Evolutionary conservation across 2,888 invertebrate species (phyloP), one percentile per base, ranked within the genome.

Genomic region (Anagyrus pseudococci): DNA sequence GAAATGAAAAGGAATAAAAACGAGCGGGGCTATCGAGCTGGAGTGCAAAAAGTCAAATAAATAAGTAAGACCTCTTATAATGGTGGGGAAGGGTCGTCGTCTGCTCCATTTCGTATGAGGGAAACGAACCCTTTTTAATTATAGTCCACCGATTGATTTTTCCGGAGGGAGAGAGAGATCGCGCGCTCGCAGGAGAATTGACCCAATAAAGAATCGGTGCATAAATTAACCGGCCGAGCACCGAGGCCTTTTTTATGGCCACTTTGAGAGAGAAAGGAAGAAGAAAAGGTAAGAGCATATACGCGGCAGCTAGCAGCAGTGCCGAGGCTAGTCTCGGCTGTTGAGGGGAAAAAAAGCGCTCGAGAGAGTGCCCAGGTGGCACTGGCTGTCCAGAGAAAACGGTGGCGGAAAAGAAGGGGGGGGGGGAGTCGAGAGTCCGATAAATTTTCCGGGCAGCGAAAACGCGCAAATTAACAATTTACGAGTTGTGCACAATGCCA

Each of bases 121-220:
- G 59, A 61, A 56, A 37, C 61, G 57, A 53, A 52, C 50, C 40
- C 47, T 57, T 64, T 64, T 64, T 64, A 60, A 64, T 64, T 56
- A 64, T 64, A 64, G 60, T 56, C 53, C 52, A 46, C 8, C 48
- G 47, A 64, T 64, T 60, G 64, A 64, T 64, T 64, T 64, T 60
- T 56, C 52, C 29, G 47, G n/a, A 53, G 59, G 60, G 65, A 64
- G 56, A 63, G 56, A 53, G n/a, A n/a, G n/a, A n/a, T n/a, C n/a
- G n/a, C n/a, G n/a, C n/a, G n/a, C n/a, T n/a, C n/a, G n/a, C n/a
- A n/a, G 23, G 47, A 33, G 64, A 46, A 67, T 62, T 64, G 67
- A 67, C 67, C 67, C 62, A 64, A 64, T 67, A 67, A 67, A 58
- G 64, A 59, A 59, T 53, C 62, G 61, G 62, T 67, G 67, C 67